A percentile compares a stretch with the other conserved stretches of the same genome.
These are phyloP conservation scores for Sclerodermus sp. DNA, from an alignment of 2,888 invertebrate genomes.

Conservation along the genomic window DNA sequence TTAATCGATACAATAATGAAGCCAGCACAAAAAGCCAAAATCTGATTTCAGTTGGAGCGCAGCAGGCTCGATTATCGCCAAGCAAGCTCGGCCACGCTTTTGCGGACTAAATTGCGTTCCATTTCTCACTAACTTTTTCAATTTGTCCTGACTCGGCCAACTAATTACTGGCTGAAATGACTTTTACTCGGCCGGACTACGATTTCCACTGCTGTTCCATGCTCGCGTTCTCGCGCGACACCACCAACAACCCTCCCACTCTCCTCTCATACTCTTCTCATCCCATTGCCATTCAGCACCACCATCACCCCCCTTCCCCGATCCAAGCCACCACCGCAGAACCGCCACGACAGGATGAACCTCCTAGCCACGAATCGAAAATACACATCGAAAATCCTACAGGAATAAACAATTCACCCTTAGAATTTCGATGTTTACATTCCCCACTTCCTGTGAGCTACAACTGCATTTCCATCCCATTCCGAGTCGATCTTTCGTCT, in stretches of 20 bases:
- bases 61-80: slow-evolving; percentile 25
- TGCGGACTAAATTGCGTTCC: slow-evolving; percentile 48
- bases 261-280: neutral
- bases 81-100: slow-evolving; percentile 21
- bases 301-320: slow-evolving; percentile 26
- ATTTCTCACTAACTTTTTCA: slow-evolving; percentile 54
- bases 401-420: too few relatives aligned
- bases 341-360: too few relatives aligned
- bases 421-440: too few relatives aligned
- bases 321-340: slow-evolving; percentile 1
- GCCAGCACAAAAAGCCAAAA: too few relatives aligned
- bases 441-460: too few relatives aligned
- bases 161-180: slow-evolving; percentile 52
- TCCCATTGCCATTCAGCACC: neutral
- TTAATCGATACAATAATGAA: too few relatives aligned
- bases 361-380: too few relatives aligned
- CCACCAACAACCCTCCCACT: neutral
- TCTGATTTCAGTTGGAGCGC: neutral
- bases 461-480: too few relatives aligned
- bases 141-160: slow-evolving; percentile 51
- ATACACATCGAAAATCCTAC: too few relatives aligned
- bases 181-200: slow-evolving; percentile 34
- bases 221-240: neutral
- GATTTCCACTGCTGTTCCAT: neutral
- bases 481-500: too few relatives aligned